These are phyloP conservation scores for Microctonus hyperodae DNA, from an alignment of 2,888 invertebrate genomes.

Conservation along the genomic window DNA sequence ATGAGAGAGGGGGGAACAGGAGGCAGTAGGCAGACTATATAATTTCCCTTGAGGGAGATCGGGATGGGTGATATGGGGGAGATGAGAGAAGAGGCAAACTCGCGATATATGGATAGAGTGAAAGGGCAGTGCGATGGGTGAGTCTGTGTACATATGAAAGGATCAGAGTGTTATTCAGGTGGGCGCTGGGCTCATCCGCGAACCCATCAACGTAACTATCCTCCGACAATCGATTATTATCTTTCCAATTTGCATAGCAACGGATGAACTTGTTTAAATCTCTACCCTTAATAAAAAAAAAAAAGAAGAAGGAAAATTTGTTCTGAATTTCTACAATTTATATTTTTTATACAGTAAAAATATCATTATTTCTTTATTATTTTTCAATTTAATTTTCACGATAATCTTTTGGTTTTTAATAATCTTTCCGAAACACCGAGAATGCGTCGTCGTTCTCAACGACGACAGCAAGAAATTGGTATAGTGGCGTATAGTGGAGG, in stretches of 20 bases:
- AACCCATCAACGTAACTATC: conserved; percentile 58
- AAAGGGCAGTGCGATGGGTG: too few relatives aligned
- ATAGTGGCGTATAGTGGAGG: conserved; percentile 31
- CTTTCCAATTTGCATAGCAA: conserved; percentile 63
- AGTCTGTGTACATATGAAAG: conserved; percentile 34
- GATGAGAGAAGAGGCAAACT: conserved; percentile 40
- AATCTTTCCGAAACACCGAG: too few relatives aligned
- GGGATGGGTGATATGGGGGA: conserved; percentile 49
- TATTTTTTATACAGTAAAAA: not conserved
- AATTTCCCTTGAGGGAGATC: conserved; percentile 64
- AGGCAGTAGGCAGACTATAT: conserved; percentile 56
- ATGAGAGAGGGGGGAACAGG: conserved; percentile 40
- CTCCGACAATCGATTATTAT: conserved; percentile 62
- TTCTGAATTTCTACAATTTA: not conserved
- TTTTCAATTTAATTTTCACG: too few relatives aligned
- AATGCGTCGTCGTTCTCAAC: not conserved
- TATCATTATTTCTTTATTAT: not conserved
- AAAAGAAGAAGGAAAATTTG: not conserved
- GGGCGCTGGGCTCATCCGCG: conserved; percentile 53
- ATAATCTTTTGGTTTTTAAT: too few relatives aligned
- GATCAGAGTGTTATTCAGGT: conserved; percentile 42
- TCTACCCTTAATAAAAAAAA: conserved; percentile 48
- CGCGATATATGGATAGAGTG: conserved; percentile 34
- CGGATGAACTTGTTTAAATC: conserved; percentile 55
- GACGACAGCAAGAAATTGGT: not conserved